Evolutionary conservation across 1,140 invertebrate species (phyloP).

Genomic region (Daktulosphaira vitifoliae): DNA sequence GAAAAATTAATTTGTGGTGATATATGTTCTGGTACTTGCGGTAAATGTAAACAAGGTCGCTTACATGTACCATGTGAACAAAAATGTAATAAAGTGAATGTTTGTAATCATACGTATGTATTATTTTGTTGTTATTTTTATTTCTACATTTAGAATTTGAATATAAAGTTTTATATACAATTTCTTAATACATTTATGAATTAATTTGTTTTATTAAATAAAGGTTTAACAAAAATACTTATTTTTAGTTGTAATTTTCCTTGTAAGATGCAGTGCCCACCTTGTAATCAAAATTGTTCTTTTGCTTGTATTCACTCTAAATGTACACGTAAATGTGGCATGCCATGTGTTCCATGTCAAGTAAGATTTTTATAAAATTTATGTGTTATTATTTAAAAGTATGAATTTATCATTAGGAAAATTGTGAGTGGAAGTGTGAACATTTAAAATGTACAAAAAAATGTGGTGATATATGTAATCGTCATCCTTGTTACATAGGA

Average conservation of each 20-base stretch:
- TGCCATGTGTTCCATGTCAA: slow-evolving; percentile 51
- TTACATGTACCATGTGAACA: slow-evolving; percentile 48
- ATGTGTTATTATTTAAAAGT: too few species aligned
- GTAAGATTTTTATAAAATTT: slow-evolving; percentile 41
- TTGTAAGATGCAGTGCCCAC: slow-evolving; percentile 53
- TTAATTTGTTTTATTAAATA: too few species aligned
- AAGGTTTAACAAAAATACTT: too few species aligned
- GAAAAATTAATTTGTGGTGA: slow-evolving; percentile 44
- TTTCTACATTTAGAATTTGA: not conserved
- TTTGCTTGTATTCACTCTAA: slow-evolving; percentile 51
- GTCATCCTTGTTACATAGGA: slow-evolving; percentile 47
- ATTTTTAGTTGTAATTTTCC: slow-evolving; percentile 52
- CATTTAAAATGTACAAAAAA: slow-evolving; percentile 50
- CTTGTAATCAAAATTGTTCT: slow-evolving; percentile 51
- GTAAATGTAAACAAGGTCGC: slow-evolving; percentile 47
- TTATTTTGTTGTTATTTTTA: too few species aligned
- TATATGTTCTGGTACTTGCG: slow-evolving; percentile 45
- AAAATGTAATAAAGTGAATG: slow-evolving; percentile 45
- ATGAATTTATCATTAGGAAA: slow-evolving; percentile 40
- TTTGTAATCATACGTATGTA: slow-evolving; percentile 48
- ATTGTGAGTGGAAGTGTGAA: slow-evolving; percentile 46
- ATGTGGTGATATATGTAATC: slow-evolving; percentile 50
- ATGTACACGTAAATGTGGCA: slow-evolving; percentile 52
- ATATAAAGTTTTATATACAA: not conserved
- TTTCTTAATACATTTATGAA: slow-evolving; percentile 35